phyloP scores from a whole-genome alignment of 2,113 vertebrate species.

The Onychostruthus taczanowskii region DNA sequence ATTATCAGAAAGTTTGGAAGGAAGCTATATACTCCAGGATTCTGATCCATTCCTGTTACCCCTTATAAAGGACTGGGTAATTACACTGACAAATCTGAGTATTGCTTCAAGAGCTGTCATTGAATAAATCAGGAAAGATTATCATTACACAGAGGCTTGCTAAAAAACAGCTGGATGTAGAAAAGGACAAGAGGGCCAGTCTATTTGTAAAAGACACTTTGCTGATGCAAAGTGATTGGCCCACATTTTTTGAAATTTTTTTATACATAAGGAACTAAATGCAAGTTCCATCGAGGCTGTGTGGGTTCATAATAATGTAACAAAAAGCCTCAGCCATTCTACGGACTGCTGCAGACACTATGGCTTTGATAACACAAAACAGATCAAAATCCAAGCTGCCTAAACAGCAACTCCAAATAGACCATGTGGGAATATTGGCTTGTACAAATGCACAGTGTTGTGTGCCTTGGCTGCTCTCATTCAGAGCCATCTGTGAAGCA shows the following conservation, averaged over 20 bases:
- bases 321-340: not conserved
- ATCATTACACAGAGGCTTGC: not conserved
- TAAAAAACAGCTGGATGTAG: not conserved
- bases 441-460: not conserved
- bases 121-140: not conserved
- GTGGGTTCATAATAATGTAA: not conserved
- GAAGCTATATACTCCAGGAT: not conserved
- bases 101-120: not conserved
- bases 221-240: not conserved
- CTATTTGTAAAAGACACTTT: not conserved
- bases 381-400: slow-evolving; percentile 19
- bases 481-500: slow-evolving; percentile 40
- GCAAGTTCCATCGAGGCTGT: not conserved
- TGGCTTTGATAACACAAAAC: not conserved
- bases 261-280: not conserved
- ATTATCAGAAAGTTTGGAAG: not conserved
- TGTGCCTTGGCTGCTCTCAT: not conserved
- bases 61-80: not conserved
- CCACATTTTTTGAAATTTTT: not conserved
- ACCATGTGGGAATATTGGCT: slow-evolving; percentile 19
- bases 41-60: not conserved
- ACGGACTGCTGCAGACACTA: not conserved
- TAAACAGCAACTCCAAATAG: not conserved
- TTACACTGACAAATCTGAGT: not conserved
- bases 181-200: not conserved